Percentiles rank a stretch among this genome's conserved stretches.
Evolutionary conservation across 2,888 invertebrate species (phyloP).

Genomic region (Drosophila algonquin): DNA sequence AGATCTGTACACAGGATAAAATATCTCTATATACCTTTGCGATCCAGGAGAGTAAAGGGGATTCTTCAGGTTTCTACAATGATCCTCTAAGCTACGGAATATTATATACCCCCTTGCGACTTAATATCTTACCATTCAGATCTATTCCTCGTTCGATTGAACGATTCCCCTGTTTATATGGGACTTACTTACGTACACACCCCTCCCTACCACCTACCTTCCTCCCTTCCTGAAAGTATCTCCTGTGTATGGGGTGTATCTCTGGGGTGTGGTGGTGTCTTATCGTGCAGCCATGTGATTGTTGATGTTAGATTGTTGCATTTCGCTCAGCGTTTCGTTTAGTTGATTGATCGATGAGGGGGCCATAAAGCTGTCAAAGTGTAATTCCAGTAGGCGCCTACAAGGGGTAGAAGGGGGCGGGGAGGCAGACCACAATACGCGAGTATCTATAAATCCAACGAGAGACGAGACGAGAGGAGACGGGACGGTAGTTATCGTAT

Average conservation of each 20-base stretch:
- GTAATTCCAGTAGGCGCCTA: conserved; percentile 76
- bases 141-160: neutral
- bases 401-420: neutral
- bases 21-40: too few relatives aligned
- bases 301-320: conserved; percentile 45
- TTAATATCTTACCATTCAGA: conserved; percentile 17
- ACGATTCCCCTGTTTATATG: conserved; percentile 24
- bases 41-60: too few relatives aligned
- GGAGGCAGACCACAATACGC: conserved; percentile 8
- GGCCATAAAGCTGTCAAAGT: conserved; percentile 64
- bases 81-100: too few relatives aligned
- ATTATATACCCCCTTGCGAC: too few relatives aligned
- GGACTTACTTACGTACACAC: conserved; percentile 5
- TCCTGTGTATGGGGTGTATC: neutral
- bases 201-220: neutral
- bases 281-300: conserved; percentile 38
- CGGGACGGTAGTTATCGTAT: conserved; percentile 19
- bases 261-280: neutral
- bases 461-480: neutral
- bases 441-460: conserved; percentile 18
- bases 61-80: too few relatives aligned
- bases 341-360: conserved; percentile 58
- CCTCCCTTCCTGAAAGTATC: neutral
- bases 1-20: too few relatives aligned
- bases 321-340: conserved; percentile 19